phyloP scores from a whole-genome alignment of 2,888 invertebrate genomes.

The Eristalinus sepulchralis region DNA sequence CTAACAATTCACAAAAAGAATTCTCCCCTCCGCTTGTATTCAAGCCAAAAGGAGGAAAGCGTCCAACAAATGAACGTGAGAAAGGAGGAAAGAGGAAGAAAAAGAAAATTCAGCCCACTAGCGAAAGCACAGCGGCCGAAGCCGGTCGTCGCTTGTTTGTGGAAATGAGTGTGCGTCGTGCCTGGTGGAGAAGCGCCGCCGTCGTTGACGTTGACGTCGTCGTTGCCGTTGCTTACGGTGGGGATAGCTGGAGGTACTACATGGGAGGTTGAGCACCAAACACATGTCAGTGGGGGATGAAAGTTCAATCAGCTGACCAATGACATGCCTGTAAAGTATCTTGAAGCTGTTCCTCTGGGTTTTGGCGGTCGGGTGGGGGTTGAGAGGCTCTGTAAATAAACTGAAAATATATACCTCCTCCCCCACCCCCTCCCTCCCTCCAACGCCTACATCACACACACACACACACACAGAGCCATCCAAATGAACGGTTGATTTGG shows the following conservation, averaged over 20 bases:
- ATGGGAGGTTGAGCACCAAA: constrained; percentile 43
- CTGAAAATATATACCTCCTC: not conserved
- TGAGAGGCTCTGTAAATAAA: not conserved
- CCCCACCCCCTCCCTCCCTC: too few relatives aligned
- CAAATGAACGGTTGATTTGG: constrained; percentile 38
- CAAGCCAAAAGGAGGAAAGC: not conserved
- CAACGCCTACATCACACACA: too few relatives aligned
- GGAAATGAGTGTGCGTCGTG: constrained; percentile 66
- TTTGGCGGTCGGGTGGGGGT: not conserved
- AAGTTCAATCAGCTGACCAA: constrained; percentile 68
- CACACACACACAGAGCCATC: constrained; percentile 25
- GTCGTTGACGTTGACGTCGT: not conserved
- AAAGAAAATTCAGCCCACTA: constrained; percentile 46
- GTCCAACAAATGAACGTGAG: constrained; percentile 45
- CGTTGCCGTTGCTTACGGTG: not conserved
- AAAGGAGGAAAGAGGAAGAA: constrained; percentile 23
- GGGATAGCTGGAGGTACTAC: constrained; percentile 20
- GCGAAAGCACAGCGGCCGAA: not conserved
- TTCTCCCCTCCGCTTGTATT: not conserved
- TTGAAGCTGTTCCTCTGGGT: constrained; percentile 10
- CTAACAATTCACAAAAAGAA: not conserved
- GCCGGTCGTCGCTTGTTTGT: constrained; percentile 15
- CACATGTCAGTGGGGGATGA: constrained; percentile 59
- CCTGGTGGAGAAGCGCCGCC: not conserved
- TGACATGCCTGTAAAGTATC: constrained; percentile 55